Conservation (phyloP, 2,797 vertebrate species). For the Semotilus atromaculatus region DNA sequence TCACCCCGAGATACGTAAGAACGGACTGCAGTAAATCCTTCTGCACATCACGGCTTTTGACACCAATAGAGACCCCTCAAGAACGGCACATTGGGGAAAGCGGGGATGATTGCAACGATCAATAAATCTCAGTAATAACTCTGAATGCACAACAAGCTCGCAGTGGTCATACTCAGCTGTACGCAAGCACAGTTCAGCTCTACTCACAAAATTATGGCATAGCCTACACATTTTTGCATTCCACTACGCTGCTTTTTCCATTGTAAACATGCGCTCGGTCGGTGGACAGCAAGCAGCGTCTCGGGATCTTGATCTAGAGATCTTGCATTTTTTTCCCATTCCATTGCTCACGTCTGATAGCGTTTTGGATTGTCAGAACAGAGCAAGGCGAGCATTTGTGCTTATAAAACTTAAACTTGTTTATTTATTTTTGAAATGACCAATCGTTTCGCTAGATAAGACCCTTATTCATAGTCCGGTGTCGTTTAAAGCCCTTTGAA, state of each 20-base stretch:
- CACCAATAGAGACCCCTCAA: conserved; percentile 13
- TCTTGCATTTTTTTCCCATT: neutral
- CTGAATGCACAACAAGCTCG: neutral
- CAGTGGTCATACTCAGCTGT: neutral
- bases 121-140: conserved; percentile 32
- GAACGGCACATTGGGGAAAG: neutral
- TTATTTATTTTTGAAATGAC: too few species aligned
- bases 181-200: neutral
- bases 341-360: neutral
- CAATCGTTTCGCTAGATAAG: too few species aligned
- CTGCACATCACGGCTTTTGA: conserved; percentile 7
- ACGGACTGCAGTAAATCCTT: conserved; percentile 26
- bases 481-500: too few species aligned
- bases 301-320: neutral
- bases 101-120: conserved; percentile 4
- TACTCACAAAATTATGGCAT: neutral
- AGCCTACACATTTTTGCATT: too few species aligned
- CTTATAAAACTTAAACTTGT: too few species aligned
- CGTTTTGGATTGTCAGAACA: too few species aligned
- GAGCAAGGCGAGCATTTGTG: too few species aligned
- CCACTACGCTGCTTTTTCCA: neutral
- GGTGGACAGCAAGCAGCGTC: neutral
- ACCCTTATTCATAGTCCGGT: too few species aligned
- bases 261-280: neutral
- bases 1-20: conserved; percentile 30